Evolutionary conservation across 2,797 vertebrate species (phyloP).

Genomic region (Propithecus perrieri): DNA sequence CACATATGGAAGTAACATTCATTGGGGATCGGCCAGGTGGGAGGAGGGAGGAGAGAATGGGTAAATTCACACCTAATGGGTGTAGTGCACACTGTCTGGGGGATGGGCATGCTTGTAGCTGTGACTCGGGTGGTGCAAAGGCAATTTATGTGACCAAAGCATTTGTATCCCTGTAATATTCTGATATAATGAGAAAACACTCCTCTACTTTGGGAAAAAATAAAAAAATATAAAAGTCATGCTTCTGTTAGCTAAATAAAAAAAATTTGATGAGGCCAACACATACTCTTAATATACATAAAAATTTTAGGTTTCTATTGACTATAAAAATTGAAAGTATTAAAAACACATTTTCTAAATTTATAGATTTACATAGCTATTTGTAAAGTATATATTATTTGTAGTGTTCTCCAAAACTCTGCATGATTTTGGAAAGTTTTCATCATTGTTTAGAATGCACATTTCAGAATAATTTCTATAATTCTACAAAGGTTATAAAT

Average conservation of each 20-base stretch:
- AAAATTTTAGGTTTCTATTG: background rate
- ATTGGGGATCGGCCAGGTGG: no score
- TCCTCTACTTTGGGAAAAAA: no score
- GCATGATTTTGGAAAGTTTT: background rate
- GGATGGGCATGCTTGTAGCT: no score
- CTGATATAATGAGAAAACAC: no score
- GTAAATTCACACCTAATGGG: no score
- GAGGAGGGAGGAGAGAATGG: no score
- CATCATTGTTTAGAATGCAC: background rate
- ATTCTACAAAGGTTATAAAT: constrained; percentile 1
- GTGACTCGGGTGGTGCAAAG: no score
- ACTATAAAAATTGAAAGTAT: background rate
- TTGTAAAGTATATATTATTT: background rate
- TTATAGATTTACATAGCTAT: background rate
- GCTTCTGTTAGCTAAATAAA: background rate
- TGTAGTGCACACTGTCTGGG: no score
- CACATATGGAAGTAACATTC: no score
- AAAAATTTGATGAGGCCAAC: background rate
- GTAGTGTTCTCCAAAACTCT: background rate
- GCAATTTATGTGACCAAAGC: no score
- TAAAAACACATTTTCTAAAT: background rate
- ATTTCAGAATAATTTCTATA: background rate
- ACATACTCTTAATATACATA: background rate
- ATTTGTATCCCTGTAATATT: no score
- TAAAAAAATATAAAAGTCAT: no score